Evolutionary conservation across 2,888 invertebrate genomes (phyloP).

Genomic region (Ormyrus rosae): DNA sequence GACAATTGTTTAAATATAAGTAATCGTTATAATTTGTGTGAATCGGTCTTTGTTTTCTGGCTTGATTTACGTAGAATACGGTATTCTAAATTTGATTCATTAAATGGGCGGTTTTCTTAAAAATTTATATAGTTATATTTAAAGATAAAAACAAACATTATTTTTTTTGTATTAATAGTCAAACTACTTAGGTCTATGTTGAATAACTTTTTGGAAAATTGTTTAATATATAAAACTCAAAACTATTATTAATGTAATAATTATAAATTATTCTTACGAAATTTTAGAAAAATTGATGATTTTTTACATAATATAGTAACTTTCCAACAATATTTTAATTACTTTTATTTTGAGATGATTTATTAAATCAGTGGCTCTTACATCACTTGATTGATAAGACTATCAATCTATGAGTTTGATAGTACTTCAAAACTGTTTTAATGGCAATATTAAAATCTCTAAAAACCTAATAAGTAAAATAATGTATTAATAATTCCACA

Average conservation of each 20-base stretch:
- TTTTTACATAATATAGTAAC: not conserved
- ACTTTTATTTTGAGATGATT: not conserved
- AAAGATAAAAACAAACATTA: not conserved
- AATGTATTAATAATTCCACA: slow-evolving; percentile 72
- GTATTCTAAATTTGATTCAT: no score
- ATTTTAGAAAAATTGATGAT: not conserved
- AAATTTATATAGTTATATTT: no score
- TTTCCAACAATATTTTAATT: not conserved
- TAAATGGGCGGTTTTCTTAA: no score
- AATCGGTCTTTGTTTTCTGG: no score
- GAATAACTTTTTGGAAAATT: not conserved
- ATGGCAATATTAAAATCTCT: no score
- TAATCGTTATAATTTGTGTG: no score
- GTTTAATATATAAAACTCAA: not conserved
- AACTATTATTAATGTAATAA: not conserved
- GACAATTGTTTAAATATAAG: no score
- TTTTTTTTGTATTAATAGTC: not conserved
- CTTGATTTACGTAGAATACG: no score
- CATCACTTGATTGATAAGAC: no score
- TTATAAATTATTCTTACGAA: not conserved
- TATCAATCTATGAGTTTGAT: no score
- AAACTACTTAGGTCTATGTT: not conserved
- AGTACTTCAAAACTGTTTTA: no score
- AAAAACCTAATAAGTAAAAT: not conserved
- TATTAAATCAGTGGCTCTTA: no score